Evolutionary conservation across 2,113 vertebrate genomes (phyloP), one percentile per base, ranked within the genome.

Genomic region (Eptatretus burgeri): DNA sequence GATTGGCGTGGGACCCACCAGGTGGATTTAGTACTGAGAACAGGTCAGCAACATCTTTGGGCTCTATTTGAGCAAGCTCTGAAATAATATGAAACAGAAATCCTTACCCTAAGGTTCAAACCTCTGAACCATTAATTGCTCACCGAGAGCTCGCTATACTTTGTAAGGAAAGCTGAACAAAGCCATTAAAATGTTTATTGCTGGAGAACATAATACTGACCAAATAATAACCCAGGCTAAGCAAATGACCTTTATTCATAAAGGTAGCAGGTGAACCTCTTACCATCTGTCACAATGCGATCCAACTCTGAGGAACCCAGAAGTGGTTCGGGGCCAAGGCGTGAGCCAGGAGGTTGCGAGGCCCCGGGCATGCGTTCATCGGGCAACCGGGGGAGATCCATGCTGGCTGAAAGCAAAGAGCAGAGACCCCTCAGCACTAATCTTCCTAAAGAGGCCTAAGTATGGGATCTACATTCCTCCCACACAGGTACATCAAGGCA

Each of bases 231-330:
- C 64, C 51, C 10, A 13, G 16, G 17, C 51, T 19, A 63, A 56
- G 19, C 56, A 68, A 52, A 62, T 63, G 66, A 7, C 63, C 67
- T 64, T 66, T 66, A 66, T 19, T 65, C 19, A 64, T 72, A 72
- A 0, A 62, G 50, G 1, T 3, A 63, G 9, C 10, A 60, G 66
- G 71, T 56, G 62, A 64, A 18, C 51, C 50, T 64, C 78, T 82
- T 77, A 98, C 91, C 91, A 14, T 98, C 91, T 66, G 82, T 78
- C 70, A 98, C 89, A 81, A 98, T 98, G 75, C 82, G 89, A 75
- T 98, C 91, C 18, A 98, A 76, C 65, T 98, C 91, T 66, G 89
- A 87, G 70, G 89, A 86, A 69, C 85, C 95, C 66, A 98, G 77
- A 69, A 98, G 71, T 41, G 82, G 82, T 67, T 95, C 91, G 79